Evolutionary conservation across 2,888 invertebrate genomes (phyloP).

Genomic region (Agapostemon virescens): DNA sequence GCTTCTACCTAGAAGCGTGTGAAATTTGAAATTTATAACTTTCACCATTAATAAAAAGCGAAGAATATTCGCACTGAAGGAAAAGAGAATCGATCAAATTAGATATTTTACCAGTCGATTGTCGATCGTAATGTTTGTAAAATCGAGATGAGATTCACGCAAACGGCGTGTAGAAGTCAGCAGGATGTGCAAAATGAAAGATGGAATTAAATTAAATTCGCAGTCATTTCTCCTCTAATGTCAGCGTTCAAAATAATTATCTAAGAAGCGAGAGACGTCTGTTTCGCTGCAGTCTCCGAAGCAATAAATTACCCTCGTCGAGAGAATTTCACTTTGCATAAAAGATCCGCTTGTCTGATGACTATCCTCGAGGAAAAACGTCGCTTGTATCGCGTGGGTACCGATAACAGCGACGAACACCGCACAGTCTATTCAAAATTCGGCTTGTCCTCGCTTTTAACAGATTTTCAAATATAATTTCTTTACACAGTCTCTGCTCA

Average conservation of each 20-base stretch:
- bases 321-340: slow-evolving; percentile 2
- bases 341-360: background rate
- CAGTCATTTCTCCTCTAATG: slow-evolving; percentile 2
- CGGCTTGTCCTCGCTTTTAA: background rate
- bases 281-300: slow-evolving; percentile 5
- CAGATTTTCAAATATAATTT: background rate
- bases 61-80: too few relatives aligned
- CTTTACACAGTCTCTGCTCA: background rate
- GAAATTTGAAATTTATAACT: too few relatives aligned
- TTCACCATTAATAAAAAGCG: too few relatives aligned
- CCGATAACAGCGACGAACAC: background rate
- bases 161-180: too few relatives aligned
- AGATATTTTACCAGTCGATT: too few relatives aligned
- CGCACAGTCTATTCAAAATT: background rate
- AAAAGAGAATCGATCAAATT: too few relatives aligned
- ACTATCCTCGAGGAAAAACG: background rate
- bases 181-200: too few relatives aligned
- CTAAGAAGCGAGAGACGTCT: slow-evolving; percentile 1
- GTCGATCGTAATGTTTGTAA: too few relatives aligned
- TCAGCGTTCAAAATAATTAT: background rate
- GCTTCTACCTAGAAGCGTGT: too few relatives aligned
- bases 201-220: background rate
- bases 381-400: background rate
- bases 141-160: too few relatives aligned
- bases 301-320: slow-evolving; percentile 5